Conservation (phyloP, 2,888 invertebrate species). For the Nineta flava region DNA sequence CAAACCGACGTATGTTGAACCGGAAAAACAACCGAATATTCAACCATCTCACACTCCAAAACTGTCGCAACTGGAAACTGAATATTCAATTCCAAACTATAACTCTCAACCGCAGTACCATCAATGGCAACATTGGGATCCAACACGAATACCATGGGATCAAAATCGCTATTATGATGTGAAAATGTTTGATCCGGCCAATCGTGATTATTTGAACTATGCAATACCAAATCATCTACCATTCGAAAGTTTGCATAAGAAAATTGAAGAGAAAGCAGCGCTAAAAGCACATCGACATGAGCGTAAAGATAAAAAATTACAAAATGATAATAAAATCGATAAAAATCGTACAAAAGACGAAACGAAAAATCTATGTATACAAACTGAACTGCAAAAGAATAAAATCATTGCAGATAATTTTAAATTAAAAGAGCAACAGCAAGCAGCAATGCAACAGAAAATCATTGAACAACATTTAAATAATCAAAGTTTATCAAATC, state of each 20-base stretch:
- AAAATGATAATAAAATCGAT: conserved; percentile 11
- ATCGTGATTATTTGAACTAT: conserved; percentile 24
- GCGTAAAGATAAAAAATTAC: conserved; percentile 14
- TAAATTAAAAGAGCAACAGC: not conserved
- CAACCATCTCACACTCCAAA: conserved; percentile 23
- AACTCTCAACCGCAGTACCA: conserved; percentile 44
- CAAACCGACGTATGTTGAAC: not conserved
- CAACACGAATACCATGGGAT: conserved; percentile 36
- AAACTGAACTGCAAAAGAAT: not conserved
- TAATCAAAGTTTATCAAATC: not conserved
- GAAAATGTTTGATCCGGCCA: conserved; percentile 36
- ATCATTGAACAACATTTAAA: not conserved
- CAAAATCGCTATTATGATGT: conserved; percentile 33
- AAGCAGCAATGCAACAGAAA: not conserved
- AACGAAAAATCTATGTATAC: conserved; percentile 13
- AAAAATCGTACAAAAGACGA: conserved; percentile 12
- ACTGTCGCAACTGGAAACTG: conserved; percentile 42
- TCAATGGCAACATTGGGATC: conserved; percentile 44
- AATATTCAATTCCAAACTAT: conserved; percentile 52
- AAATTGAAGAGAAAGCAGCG: conserved; percentile 12
- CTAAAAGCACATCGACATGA: conserved; percentile 23
- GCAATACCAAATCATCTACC: conserved; percentile 23
- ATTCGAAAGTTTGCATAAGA: conserved; percentile 24
- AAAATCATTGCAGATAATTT: not conserved
- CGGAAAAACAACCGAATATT: not conserved